A percentile compares a stretch with the other conserved stretches of the same genome.
Evolutionary conservation across 2,888 invertebrate species (phyloP).

Genomic region (Psylliodes chrysocephalus): DNA sequence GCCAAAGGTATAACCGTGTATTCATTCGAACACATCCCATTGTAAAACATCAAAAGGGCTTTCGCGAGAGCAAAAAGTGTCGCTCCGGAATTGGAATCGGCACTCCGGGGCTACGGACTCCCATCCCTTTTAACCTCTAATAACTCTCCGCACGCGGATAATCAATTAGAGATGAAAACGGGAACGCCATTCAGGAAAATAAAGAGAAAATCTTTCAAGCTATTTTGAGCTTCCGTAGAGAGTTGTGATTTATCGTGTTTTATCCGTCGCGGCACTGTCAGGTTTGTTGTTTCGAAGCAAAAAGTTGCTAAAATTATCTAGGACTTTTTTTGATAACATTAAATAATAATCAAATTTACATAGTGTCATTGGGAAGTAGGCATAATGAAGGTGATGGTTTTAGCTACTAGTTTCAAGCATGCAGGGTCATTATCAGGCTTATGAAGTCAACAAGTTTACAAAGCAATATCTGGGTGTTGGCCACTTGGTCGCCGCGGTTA

Average conservation of each 20-base stretch:
- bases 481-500: too few relatives aligned
- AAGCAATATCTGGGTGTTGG: too few relatives aligned
- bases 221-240: not conserved
- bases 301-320: too few relatives aligned
- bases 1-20: conserved; percentile 3
- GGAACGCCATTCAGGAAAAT: conserved; percentile 18
- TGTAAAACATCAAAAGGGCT: conserved; percentile 21
- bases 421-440: too few relatives aligned
- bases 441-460: too few relatives aligned
- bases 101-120: conserved; percentile 12
- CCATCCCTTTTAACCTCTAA: conserved; percentile 25
- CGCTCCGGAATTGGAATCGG: conserved; percentile 17
- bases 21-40: not conserved
- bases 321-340: too few relatives aligned
- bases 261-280: too few relatives aligned
- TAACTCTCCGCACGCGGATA: conserved; percentile 22
- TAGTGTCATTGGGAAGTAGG: too few relatives aligned
- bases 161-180: conserved; percentile 30
- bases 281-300: too few relatives aligned
- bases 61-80: conserved; percentile 14
- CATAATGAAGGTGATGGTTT: too few relatives aligned
- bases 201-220: conserved; percentile 16
- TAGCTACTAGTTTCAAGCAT: too few relatives aligned
- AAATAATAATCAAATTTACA: too few relatives aligned
- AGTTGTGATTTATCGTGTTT: conserved; percentile 1